Evolutionary conservation across 2,888 invertebrate genomes (phyloP), one percentile per base, ranked within the genome.

Genomic region (Callyntrura guangdongensis): DNA sequence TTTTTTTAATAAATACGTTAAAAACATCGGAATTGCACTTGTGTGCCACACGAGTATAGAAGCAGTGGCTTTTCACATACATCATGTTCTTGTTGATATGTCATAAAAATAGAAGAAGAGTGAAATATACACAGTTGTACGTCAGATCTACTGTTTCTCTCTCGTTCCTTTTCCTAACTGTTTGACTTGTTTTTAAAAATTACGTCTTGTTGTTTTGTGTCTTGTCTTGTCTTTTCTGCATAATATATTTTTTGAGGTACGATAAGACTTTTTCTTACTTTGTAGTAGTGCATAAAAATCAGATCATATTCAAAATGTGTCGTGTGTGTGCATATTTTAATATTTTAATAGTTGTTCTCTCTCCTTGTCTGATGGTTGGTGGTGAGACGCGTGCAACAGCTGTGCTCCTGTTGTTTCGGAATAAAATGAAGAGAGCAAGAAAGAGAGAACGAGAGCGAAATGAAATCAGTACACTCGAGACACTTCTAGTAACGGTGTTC

Each of bases 361-460:
- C 20, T 49, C 74, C 49, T 22, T 49, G 11, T 49, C 47, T 49
- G 49, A 49, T 20, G 20, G 74, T 49, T 69, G 69, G 20, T 49
- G 74, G 74, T 79, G 82, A 49, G 69, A 82, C 83, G 89, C 85
- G 89, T 90, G 85, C 79, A 90, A 85, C 89, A 90, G 89, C 89
- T 90, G n/a, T n/a, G 89, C 67, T n/a, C 59, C 79, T 56, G 56
- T 79, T 84, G 89, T 83, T 89, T 85, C 45, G 79, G 22, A 49
- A 56, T 14, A 79, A n/a, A 36, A 36, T 36, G 36, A 36, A 45
- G n/a, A n/a, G n/a, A n/a, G n/a, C n/a, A n/a, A 72, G 45, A 72
- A 45, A 20, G n/a, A 47, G 36, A 25, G 64, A 17, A 36, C 11
- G 3, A 61, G 22, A 61, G 61, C 17, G 6, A 67, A 67, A 27